Evolutionary conservation across 30 jellyfish, hydroid and myxozoan genomes (phyloP), one percentile per base, ranked within the genome.

Genomic region (Aurelia sp.): DNA sequence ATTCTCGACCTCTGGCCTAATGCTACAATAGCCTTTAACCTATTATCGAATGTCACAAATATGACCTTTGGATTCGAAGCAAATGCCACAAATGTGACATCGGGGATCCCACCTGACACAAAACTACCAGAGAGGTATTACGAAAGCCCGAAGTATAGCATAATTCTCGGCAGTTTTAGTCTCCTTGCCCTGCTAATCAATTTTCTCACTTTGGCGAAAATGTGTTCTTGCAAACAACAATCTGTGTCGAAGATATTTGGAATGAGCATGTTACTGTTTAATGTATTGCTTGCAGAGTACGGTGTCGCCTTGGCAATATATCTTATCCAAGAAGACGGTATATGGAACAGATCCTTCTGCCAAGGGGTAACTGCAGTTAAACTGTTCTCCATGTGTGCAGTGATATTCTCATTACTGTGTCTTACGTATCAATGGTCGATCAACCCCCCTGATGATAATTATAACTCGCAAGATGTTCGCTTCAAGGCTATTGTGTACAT

Each of bases 401-500:
- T 81, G 3, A 85, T 86, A 21, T 90, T 92, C 73, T 59, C 99
- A 0, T 50, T 95, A n/a, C 66, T 90, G 1, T 85, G 93, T 79
- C 74, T 95, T 68, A 78, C 97, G 0, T 95, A 80, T 63, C 97
- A 89, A 37, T 41, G 78, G 55, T 78, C 96, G 19, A 79, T 95
- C 58, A 85, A 76, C 84, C 94, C 87, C 27, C 86, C 96, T 15
- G 89, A 79, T 65, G 92, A 66, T 30, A 85, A 75, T 12, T 67
- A 60, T 40, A 84, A 79, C 35, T 69, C 85, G 64, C 92, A 88
- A 75, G 94, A 95, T 64, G 90, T 92, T n/a, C 88, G 93, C n/a
- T 95, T 95, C 79, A 95, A 95, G 67, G 98, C 98, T 3, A 87
- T 95, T 41, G 99, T 95, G 50, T 95, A 89, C 82, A 79, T 95